Evolutionary conservation across 1,140 invertebrate genomes (phyloP).

Genomic region (Lordiphosa clarofinis): DNA sequence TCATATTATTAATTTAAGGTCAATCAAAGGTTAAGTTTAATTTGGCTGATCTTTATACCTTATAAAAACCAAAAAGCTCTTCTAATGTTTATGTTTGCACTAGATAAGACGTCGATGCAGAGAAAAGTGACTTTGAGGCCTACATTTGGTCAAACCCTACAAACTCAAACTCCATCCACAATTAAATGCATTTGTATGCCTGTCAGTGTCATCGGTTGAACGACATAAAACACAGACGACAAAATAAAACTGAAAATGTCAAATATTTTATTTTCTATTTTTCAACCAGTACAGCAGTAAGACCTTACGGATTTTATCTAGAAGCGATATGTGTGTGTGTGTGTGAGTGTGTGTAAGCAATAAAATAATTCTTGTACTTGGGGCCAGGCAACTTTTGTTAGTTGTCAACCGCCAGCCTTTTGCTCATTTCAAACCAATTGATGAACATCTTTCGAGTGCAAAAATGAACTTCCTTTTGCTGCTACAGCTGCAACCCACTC

Average conservation of each 20-base stretch:
- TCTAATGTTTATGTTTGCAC: too few relatives aligned
- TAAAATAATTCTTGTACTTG: constrained; percentile 62
- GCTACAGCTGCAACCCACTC: not conserved
- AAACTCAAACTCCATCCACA: constrained; percentile 29
- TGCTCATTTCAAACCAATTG: constrained; percentile 67
- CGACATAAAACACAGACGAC: constrained; percentile 22
- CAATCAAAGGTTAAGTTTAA: too few relatives aligned
- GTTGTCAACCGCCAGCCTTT: constrained; percentile 52
- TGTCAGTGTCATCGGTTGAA: constrained; percentile 60
- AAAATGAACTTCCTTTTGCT: constrained; percentile 44
- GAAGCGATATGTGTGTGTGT: constrained; percentile 16
- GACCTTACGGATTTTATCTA: constrained; percentile 42
- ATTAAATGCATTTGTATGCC: constrained; percentile 73
- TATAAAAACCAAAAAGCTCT: too few relatives aligned
- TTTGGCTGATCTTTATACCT: too few relatives aligned
- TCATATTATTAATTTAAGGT: too few relatives aligned
- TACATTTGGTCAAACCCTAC: not conserved
- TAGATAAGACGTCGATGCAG: not conserved
- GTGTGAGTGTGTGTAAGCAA: constrained; percentile 35
- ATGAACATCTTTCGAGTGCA: constrained; percentile 48
- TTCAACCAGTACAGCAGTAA: constrained; percentile 17
- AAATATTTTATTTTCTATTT: constrained; percentile 62
- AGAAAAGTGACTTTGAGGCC: not conserved
- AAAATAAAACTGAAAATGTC: constrained; percentile 60
- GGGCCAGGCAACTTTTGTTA: constrained; percentile 35